Conservation (phyloP, 2,888 invertebrate genomes). For the Muschampia plurimacula region DNA sequence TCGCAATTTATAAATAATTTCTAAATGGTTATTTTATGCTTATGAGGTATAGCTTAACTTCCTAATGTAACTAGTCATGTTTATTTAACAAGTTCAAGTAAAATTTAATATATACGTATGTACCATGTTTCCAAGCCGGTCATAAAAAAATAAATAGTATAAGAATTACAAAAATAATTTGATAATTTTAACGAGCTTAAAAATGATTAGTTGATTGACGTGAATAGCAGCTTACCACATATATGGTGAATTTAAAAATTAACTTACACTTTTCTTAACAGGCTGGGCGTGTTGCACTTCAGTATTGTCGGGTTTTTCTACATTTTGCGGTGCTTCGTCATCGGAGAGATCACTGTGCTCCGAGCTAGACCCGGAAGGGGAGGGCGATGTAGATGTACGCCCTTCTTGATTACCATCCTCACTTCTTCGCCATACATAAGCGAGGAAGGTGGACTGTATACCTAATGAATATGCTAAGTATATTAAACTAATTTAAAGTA, state of each 20-base stretch:
- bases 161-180: too few relatives aligned
- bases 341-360: constrained; percentile 79
- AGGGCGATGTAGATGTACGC: constrained; percentile 88
- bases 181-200: too few relatives aligned
- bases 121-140: too few relatives aligned
- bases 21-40: too few relatives aligned
- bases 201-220: too few relatives aligned
- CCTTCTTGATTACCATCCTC: constrained; percentile 65
- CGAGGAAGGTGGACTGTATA: constrained; percentile 96
- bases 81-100: too few relatives aligned
- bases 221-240: not conserved
- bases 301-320: constrained; percentile 48
- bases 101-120: too few relatives aligned
- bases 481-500: too few relatives aligned
- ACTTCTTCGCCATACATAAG: constrained; percentile 95
- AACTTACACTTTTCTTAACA: constrained; percentile 75
- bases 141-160: too few relatives aligned
- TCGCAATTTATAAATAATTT: too few relatives aligned
- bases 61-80: too few relatives aligned
- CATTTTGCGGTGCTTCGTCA: constrained; percentile 65
- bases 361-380: constrained; percentile 90
- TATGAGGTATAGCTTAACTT: too few relatives aligned
- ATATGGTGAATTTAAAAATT: not conserved
- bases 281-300: constrained; percentile 54
- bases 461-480: constrained; percentile 69